Evolutionary conservation across 2,113 vertebrate genomes (phyloP), one percentile per base, ranked within the genome.

Genomic region (Rhynchopsitta pachyrhyncha): DNA sequence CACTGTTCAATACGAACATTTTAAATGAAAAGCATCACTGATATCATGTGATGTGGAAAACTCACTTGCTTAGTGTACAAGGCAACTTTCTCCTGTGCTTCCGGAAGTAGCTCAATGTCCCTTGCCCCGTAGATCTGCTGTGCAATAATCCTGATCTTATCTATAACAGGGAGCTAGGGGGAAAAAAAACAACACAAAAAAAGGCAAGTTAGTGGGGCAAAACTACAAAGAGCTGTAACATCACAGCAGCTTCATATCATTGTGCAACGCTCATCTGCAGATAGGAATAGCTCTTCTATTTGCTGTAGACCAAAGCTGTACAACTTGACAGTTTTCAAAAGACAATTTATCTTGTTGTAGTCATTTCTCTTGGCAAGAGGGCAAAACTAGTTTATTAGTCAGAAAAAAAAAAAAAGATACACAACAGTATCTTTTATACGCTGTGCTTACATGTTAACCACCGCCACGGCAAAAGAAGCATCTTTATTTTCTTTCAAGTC

Each of bases 81-180:
- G 35, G 98, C 97, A 37, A 98, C 98, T 96, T 99, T 99, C 74
- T 98, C 98, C 88, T 99, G 98, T 41, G 99, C 99, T 88, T 99
- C 99, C 4, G 99, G 99, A 52, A 99, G 98, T 7, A 99, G 98
- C 87, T 99, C 99, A 31, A 99, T 97, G 80, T 99, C 98, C 22
- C 98, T 98, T 6, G 99, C 99, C n/a, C 99, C 99, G 0, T 99
- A 99, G 95, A 99, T 98, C 96, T 99, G 99, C 97, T 99, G 99
- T 18, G 99, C 99, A 53, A 99, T 99, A 86, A 98, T 98, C 80
- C 99, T 98, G 96, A 99, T 99, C 96, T 99, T 99, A 64, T 99
- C 99, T 75, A 97, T 52, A 66, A 99, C 70, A 18, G 99, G 98
- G 62, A 99, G 98, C 99, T 99, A 79, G 57, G 37, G 62, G 27